A percentile compares a stretch with the other conserved stretches of the same genome.
Conservation (phyloP, 92 coral and sea anemone species). For the Nematostella vectensis region DNA sequence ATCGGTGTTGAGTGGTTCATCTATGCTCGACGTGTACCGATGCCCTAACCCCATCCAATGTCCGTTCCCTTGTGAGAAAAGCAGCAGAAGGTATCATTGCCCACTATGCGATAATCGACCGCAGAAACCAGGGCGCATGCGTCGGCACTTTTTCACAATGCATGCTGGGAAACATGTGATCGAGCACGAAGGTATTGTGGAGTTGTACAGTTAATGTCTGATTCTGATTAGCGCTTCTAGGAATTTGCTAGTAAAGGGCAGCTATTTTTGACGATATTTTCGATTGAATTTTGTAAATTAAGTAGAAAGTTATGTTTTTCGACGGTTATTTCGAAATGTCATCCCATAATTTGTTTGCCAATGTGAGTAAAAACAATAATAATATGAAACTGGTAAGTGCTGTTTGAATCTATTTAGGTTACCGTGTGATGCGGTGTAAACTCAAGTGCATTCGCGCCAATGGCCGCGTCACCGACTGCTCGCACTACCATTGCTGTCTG, state of each 20-base stretch:
- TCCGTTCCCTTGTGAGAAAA: conserved; percentile 50
- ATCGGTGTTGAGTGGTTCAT: conserved; percentile 48
- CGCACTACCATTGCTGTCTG: conserved; percentile 87
- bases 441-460: conserved; percentile 65
- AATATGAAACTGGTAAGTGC: too few species aligned
- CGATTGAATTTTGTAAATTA: too few species aligned
- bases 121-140: conserved; percentile 91
- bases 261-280: too few species aligned
- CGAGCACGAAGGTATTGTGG: conserved; percentile 52
- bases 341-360: too few species aligned
- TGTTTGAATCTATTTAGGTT: conserved; percentile 30
- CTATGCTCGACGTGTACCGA: conserved; percentile 61
- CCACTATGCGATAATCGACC: conserved; percentile 83
- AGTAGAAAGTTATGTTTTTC: too few species aligned
- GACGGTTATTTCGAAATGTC: too few species aligned
- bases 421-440: conserved; percentile 72
- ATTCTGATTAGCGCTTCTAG: too few species aligned
- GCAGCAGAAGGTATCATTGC: conserved; percentile 78
- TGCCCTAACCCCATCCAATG: conserved; percentile 50
- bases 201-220: too few species aligned
- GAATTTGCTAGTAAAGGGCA: too few species aligned
- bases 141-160: conserved; percentile 75
- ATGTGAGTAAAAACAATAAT: too few species aligned
- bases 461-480: conserved; percentile 76
- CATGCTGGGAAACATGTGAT: conserved; percentile 75